A percentile compares a stretch with the other conserved stretches of the same genome.
These are phyloP conservation scores for Volucella bombylans DNA, from an alignment of 2,888 invertebrate species.

Conservation along the genomic window DNA sequence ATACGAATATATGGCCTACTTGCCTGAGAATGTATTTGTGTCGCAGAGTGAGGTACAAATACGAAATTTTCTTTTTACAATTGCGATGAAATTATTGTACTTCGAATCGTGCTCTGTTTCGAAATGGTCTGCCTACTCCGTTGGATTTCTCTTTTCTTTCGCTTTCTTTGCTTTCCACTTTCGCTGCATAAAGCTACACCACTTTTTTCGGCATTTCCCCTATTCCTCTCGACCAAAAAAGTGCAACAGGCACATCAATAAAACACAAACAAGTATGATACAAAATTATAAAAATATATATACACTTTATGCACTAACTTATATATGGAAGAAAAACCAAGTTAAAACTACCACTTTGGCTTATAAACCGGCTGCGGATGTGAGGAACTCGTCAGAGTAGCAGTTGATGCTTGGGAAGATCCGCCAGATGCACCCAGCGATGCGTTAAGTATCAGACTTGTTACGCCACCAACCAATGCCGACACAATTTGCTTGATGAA, in stretches of 20 bases:
- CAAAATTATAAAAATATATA: constrained; percentile 33
- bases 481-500: constrained; percentile 81
- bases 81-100: constrained; percentile 45
- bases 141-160: constrained; percentile 56
- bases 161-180: constrained; percentile 52
- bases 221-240: constrained; percentile 18
- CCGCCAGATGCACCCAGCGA: constrained; percentile 81
- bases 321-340: constrained; percentile 11
- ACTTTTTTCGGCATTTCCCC: constrained; percentile 3
- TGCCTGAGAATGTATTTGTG: constrained; percentile 8
- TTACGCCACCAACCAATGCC: constrained; percentile 79
- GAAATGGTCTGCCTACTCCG: constrained; percentile 21
- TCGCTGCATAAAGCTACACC: constrained; percentile 45
- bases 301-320: constrained; percentile 53
- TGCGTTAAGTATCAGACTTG: constrained; percentile 80
- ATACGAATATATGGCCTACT: not conserved
- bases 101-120: constrained; percentile 16
- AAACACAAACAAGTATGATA: constrained; percentile 9
- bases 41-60: constrained; percentile 48
- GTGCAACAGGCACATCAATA: constrained; percentile 42
- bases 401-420: constrained; percentile 79
- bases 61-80: constrained; percentile 20
- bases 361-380: constrained; percentile 51
- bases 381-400: constrained; percentile 76
- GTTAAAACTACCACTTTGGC: constrained; percentile 60